Evolutionary conservation across 2,797 vertebrate genomes (phyloP), one percentile per base, ranked within the genome.

Genomic region (Oophaga sylvatica): DNA sequence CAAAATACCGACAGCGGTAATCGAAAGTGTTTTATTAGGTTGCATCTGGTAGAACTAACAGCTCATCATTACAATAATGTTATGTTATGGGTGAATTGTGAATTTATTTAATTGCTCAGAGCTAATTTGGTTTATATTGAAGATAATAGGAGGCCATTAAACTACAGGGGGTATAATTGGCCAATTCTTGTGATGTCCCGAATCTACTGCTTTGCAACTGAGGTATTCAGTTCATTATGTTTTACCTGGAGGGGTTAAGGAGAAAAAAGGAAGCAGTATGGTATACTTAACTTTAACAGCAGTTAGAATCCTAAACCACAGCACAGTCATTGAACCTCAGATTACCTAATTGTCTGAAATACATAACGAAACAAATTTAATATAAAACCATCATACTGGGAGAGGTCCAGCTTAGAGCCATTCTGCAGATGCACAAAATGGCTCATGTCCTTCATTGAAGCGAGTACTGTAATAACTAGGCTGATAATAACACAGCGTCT

Each of bases 71-170:
- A 88, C 68, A 88, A 76, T 81, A 88, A 88, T 82, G 78, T 82
- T 85, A 82, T 88, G 83, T 88, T 88, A 88, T 85, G 79, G 68
- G 87, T 88, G 83, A 88, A 85, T 65, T 85, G 87, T 88, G 79
- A 88, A 88, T 88, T 68, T 85, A 88, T 85, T 76, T 81, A 88
- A 88, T 85, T 60, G 70, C 70, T 82, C 82, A 56, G 59, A 85
- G 83, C 68, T 81, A 85, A 85, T 88, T 81, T 88, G 83, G 22
- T 71, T 82, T 81, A 85, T 78, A 68, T 81, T 81, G 62, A 88
- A 45, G 68, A 82, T 88, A 88, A 85, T 81, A 85, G 68, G 79
- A 82, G 65, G 56, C 67, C 57, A 88, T 85, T 85, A 85, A 77
- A 79, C 83, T 77, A 62, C 80, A 85, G 78, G 87, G 87, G 87